These are phyloP conservation scores for Elephas maximus DNA, from an alignment of 2,113 vertebrate species.

Conservation along the genomic window DNA sequence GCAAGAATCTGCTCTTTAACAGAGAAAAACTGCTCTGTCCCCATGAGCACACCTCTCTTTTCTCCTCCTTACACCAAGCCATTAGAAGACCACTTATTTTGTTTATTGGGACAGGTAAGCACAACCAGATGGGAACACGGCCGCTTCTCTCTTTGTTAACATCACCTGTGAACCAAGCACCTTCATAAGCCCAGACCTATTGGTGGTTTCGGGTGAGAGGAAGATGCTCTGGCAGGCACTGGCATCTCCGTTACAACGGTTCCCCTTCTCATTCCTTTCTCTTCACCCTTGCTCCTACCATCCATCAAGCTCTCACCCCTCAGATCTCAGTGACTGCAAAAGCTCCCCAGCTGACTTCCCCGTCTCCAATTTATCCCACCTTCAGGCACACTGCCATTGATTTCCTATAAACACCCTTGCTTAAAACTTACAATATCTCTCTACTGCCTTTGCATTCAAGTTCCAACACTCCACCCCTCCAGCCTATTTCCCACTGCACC, in stretches of 20 bases:
- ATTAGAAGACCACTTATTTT: neutral
- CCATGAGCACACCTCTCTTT: neutral
- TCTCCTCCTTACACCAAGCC: neutral
- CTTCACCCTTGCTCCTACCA: neutral
- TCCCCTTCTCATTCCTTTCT: neutral
- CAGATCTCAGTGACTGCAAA: neutral
- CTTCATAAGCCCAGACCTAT: neutral
- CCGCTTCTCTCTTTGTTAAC: neutral
- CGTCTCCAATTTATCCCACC: neutral
- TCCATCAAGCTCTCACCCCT: neutral
- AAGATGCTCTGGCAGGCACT: neutral
- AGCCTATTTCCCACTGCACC: fast-evolving
- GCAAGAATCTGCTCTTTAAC: neutral
- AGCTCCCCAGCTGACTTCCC: neutral
- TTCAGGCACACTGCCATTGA: fast-evolving
- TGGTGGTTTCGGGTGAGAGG: no score
- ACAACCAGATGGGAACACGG: fast-evolving
- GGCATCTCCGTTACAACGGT: no score
- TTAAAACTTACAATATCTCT: neutral
- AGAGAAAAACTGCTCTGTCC: no score
- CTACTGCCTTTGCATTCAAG: neutral
- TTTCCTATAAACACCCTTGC: neutral
- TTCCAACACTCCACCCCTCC: neutral
- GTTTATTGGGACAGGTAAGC: neutral
- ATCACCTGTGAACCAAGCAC: neutral